phyloP scores from a whole-genome alignment of 2,113 vertebrate species.

The Patagioenas fasciata region DNA sequence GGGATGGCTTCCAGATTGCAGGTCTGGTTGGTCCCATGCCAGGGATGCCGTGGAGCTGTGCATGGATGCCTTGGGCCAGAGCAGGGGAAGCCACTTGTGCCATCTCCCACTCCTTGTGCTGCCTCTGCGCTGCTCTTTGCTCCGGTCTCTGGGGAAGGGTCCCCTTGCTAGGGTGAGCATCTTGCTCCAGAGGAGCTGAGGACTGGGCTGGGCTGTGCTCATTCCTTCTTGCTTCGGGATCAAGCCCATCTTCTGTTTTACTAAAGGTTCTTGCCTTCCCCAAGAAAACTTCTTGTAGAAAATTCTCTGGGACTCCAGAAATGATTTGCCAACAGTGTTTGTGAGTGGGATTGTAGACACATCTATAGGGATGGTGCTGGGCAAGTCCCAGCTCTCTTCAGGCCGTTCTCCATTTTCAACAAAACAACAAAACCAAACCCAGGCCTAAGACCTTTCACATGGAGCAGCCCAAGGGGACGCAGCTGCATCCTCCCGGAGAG shows the following conservation, averaged over 20 bases:
- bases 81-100: neutral
- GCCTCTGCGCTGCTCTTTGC: neutral
- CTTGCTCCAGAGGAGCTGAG: neutral
- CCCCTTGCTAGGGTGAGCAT: neutral
- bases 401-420: rapidly evolving
- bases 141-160: rapidly evolving
- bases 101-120: neutral
- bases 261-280: neutral
- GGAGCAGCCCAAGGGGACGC: rapidly evolving
- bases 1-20: neutral
- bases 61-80: neutral
- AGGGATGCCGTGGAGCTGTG: rapidly evolving
- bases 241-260: neutral
- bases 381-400: neutral
- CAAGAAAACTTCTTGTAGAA: neutral
- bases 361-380: neutral
- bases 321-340: neutral
- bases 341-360: rapidly evolving
- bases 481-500: neutral
- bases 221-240: neutral
- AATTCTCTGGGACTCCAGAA: neutral
- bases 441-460: rapidly evolving
- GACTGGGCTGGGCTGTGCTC: rapidly evolving
- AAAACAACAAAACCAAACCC: neutral
- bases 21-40: rapidly evolving